These are phyloP conservation scores for Eupleurogrammus muticus DNA, from an alignment of 2,797 vertebrate species.

Conservation along the genomic window DNA sequence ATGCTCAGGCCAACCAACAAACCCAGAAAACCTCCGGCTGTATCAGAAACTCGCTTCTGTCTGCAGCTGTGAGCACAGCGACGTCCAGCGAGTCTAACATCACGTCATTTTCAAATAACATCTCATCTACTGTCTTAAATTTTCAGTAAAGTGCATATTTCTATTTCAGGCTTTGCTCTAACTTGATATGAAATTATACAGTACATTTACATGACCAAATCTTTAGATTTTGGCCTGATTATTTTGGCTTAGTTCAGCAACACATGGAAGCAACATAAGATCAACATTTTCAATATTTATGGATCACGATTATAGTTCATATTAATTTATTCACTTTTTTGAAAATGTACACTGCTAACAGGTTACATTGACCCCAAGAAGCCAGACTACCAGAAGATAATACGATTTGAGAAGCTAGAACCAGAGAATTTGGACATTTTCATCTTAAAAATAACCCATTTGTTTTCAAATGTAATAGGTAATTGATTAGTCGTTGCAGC, in stretches of 20 bases:
- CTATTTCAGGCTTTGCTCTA: not conserved
- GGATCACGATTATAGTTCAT: no score
- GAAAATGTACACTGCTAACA: no score
- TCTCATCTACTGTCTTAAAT: not conserved
- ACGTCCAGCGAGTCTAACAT: not conserved
- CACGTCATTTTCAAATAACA: not conserved
- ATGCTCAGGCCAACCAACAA: conserved; percentile 31
- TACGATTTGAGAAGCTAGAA: no score
- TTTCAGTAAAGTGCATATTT: not conserved
- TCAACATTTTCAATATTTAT: no score
- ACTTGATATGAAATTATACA: not conserved
- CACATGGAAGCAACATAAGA: not conserved
- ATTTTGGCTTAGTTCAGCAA: not conserved
- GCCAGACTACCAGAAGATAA: no score
- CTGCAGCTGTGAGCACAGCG: conserved; percentile 8
- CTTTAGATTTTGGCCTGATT: not conserved
- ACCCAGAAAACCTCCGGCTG: conserved; percentile 46
- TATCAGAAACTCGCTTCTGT: conserved; percentile 16
- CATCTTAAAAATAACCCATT: no score
- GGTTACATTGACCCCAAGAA: no score
- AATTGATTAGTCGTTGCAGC: no score
- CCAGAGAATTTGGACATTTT: no score
- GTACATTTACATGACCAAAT: not conserved
- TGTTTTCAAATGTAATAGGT: no score
- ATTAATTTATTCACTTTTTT: no score